phyloP scores from a whole-genome alignment of 2,113 vertebrate species.

The Beaufortia kweichowensis region DNA sequence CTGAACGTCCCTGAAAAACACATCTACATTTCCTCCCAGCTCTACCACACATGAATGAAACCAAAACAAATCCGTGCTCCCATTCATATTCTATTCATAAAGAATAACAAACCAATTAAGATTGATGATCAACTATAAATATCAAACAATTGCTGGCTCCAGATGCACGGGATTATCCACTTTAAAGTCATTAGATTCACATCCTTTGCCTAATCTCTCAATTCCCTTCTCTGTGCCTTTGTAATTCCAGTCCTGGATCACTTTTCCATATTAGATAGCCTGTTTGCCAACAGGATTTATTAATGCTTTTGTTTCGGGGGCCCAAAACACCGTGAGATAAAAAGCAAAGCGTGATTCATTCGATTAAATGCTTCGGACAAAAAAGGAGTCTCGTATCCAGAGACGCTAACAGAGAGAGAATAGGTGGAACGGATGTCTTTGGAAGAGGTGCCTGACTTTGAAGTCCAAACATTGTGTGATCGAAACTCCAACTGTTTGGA shows the following conservation, averaged over 20 bases:
- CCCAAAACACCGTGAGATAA: conserved; percentile 76
- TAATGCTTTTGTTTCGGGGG: conserved; percentile 76
- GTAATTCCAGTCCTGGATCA: conserved; percentile 79
- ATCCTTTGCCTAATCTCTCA: conserved; percentile 86
- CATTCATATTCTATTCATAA: conserved; percentile 65
- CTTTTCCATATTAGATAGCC: conserved; percentile 80
- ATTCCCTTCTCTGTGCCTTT: conserved; percentile 76
- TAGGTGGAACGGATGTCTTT: conserved; percentile 56
- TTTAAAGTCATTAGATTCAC: conserved; percentile 85
- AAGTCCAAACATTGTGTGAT: conserved; percentile 72
- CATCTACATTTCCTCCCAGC: conserved; percentile 28
- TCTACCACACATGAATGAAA: conserved; percentile 72
- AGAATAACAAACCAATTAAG: conserved; percentile 76
- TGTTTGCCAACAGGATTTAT: conserved; percentile 79
- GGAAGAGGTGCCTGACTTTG: conserved; percentile 77
- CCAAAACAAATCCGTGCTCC: conserved; percentile 70
- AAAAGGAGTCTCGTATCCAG: conserved; percentile 54
- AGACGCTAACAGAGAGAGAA: conserved; percentile 51
- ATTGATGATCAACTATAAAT: conserved; percentile 83
- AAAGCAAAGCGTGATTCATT: conserved; percentile 70
- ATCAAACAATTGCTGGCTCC: conserved; percentile 76
- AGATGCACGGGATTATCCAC: conserved; percentile 86
- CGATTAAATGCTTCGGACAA: conserved; percentile 57
- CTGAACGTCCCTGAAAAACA: conserved; percentile 8
- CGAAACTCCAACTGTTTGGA: conserved; percentile 59